phyloP scores from a whole-genome alignment of 1,140 invertebrate species.

The Delia radicum region DNA sequence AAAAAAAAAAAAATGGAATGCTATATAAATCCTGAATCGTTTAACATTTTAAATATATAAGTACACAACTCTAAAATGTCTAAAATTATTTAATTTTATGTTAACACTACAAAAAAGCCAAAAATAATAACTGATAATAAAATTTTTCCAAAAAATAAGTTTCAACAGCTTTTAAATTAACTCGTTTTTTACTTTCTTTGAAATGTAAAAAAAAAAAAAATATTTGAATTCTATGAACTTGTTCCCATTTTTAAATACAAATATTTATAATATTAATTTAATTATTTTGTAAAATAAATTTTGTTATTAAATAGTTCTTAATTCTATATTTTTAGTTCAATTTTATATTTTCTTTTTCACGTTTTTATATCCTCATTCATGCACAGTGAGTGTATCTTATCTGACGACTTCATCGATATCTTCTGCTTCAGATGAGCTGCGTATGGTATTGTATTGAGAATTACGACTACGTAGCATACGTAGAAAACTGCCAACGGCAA shows the following conservation, averaged over 20 bases:
- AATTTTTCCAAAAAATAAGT: too few species aligned
- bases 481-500: slow-evolving; percentile 76
- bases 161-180: too few species aligned
- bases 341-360: slow-evolving; percentile 6
- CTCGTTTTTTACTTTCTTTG: not conserved
- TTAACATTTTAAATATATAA: not conserved
- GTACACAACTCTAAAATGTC: not conserved
- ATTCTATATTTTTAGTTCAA: not conserved
- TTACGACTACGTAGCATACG: slow-evolving; percentile 78
- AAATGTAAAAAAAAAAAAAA: not conserved
- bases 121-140: too few species aligned
- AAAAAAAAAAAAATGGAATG: not conserved
- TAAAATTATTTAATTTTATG: not conserved
- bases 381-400: slow-evolving; percentile 40
- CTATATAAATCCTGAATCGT: not conserved
- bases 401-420: slow-evolving; percentile 54
- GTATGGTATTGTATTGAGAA: slow-evolving; percentile 77
- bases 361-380: not conserved
- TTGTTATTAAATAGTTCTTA: not conserved
- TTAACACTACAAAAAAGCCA: not conserved
- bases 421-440: slow-evolving; percentile 56
- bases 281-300: slow-evolving; percentile 5
- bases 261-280: not conserved
- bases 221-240: slow-evolving; percentile 9
- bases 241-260: not conserved